Evolutionary conservation across 2,113 vertebrate species (phyloP).

Genomic region (Clarias magur): DNA sequence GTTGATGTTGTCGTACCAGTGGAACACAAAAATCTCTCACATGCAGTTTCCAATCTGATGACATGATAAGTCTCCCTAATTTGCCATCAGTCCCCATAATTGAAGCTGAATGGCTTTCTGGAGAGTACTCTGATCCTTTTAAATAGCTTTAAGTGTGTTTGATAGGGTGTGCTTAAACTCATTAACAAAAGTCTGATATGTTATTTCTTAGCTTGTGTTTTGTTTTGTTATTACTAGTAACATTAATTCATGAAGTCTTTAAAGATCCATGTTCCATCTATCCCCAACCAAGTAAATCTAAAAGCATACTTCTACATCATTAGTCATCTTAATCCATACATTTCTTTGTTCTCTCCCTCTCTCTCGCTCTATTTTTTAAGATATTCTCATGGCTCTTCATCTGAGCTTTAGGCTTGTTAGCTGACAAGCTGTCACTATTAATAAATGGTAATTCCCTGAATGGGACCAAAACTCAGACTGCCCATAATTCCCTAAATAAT

Average conservation of each 20-base stretch:
- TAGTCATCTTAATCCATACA: neutral
- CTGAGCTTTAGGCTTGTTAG: slow-evolving; percentile 68
- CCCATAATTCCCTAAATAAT: slow-evolving; percentile 76
- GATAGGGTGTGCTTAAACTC: slow-evolving; percentile 63
- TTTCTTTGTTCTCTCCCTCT: slow-evolving; percentile 18
- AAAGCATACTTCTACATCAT: neutral
- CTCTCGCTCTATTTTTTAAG: neutral
- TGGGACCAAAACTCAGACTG: slow-evolving; percentile 72
- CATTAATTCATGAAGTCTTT: neutral
- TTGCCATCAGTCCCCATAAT: slow-evolving; percentile 73
- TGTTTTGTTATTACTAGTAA: slow-evolving; percentile 4
- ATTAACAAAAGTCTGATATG: slow-evolving; percentile 61
- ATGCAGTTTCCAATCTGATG: slow-evolving; percentile 69
- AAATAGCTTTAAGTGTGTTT: slow-evolving; percentile 69
- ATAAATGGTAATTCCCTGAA: slow-evolving; percentile 78
- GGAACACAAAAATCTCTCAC: slow-evolving; percentile 33
- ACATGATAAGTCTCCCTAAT: slow-evolving; percentile 71
- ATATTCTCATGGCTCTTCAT: slow-evolving; percentile 43
- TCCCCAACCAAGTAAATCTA: neutral
- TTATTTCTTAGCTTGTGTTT: slow-evolving; percentile 50
- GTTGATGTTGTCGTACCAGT: slow-evolving; percentile 61
- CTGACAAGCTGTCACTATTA: slow-evolving; percentile 81
- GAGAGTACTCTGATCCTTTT: slow-evolving; percentile 66
- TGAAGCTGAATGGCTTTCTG: slow-evolving; percentile 68
- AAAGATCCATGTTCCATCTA: neutral